A percentile compares a stretch with the other conserved stretches of the same genome.
Conservation (phyloP, 2,113 vertebrate genomes). For the Microcebus ravelobensis region DNA sequence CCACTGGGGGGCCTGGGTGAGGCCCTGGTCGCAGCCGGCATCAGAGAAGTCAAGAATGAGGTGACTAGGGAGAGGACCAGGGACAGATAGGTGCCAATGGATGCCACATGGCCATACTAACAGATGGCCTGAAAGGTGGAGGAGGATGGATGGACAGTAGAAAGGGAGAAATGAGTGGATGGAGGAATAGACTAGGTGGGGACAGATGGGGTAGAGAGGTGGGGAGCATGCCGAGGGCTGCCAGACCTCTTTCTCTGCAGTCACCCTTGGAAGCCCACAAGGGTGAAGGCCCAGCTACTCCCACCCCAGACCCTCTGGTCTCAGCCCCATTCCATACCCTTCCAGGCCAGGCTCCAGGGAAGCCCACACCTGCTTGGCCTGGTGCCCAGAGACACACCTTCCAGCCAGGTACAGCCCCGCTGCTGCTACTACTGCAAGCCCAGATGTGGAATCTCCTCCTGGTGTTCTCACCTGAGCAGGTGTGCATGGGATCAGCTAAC, state of each 20-base stretch:
- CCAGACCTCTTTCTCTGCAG: neutral
- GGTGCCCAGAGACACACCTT: neutral
- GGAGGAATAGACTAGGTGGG: neutral
- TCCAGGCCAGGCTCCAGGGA: neutral
- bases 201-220: rapidly evolving
- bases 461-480: constrained; percentile 34
- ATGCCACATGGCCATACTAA: neutral
- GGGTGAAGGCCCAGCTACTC: neutral
- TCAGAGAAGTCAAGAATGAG: neutral
- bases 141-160: neutral
- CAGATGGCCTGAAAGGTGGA: neutral
- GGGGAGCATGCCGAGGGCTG: neutral
- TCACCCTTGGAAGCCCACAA: neutral
- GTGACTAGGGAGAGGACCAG: neutral
- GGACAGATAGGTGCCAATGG: neutral
- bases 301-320: neutral
- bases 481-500: neutral
- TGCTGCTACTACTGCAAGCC: neutral
- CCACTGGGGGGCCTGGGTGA: neutral
- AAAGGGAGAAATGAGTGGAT: neutral
- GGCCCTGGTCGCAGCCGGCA: neutral
- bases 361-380: constrained; percentile 4
- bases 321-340: neutral
- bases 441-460: constrained; percentile 34
- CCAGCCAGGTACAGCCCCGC: neutral